Percentiles rank a stretch among this genome's conserved stretches.
Conservation (phyloP, 2,888 invertebrate genomes). For the Eristalis pertinax region DNA sequence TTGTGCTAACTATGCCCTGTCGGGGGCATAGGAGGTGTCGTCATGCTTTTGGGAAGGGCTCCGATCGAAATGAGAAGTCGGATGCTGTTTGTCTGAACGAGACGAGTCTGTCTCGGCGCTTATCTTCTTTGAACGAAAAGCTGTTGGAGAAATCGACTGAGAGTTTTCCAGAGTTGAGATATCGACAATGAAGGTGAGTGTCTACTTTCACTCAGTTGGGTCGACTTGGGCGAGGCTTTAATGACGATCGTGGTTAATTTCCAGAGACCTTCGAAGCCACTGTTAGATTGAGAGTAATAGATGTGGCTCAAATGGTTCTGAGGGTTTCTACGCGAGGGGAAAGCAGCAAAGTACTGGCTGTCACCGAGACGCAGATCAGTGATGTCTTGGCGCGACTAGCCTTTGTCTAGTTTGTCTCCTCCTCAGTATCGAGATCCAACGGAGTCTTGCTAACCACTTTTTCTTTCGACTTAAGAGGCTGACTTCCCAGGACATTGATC, state of each 20-base stretch:
- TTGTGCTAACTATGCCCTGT: constrained; percentile 13
- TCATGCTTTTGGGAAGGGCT: not conserved
- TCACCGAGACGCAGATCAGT: no score
- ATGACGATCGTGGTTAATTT: not conserved
- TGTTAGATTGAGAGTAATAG: no score
- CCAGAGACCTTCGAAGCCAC: no score
- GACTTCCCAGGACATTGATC: no score
- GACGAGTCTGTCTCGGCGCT: not conserved
- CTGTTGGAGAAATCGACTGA: not conserved
- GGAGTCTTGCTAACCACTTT: no score
- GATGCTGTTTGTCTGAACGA: not conserved
- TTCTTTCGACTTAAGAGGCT: no score
- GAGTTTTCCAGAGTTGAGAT: not conserved
- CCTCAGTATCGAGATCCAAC: no score
- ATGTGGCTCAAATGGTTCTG: no score
- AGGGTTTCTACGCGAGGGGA: no score
- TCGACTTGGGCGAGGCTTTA: not conserved
- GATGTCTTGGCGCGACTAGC: no score
- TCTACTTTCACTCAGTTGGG: not conserved
- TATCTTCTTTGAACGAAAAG: not conserved
- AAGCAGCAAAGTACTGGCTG: no score
- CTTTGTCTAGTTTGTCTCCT: no score
- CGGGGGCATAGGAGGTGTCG: not conserved
- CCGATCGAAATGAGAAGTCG: not conserved
- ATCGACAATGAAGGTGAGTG: not conserved